A percentile compares a stretch with the other conserved stretches of the same genome.
These are phyloP conservation scores for Mormyrus hasselquistii DNA, from an alignment of 2,797 vertebrate genomes.

Conservation along the genomic window DNA sequence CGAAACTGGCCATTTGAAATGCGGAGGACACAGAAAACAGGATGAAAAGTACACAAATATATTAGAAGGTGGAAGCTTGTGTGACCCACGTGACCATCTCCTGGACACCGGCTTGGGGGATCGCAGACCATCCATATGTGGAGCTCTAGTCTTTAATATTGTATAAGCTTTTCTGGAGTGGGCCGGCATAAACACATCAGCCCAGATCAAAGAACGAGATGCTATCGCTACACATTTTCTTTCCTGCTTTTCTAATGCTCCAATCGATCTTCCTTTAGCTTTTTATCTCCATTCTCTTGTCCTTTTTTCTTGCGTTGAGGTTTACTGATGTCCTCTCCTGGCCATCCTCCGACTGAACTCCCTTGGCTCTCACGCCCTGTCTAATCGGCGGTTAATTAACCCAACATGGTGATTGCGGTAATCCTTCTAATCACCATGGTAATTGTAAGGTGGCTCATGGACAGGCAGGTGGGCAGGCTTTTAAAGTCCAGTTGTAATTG, in stretches of 20 bases:
- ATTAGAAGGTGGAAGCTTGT: not conserved
- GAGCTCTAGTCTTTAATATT: not conserved
- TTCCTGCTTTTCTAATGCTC: not conserved
- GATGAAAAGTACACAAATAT: not conserved
- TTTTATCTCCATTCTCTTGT: conserved; percentile 5
- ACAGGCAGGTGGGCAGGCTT: not conserved
- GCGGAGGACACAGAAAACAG: not conserved
- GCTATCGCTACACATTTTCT: conserved; percentile 2
- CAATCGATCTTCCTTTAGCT: conserved; percentile 6
- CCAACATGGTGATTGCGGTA: conserved; percentile 39
- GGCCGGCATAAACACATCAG: not conserved
- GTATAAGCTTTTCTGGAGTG: not conserved
- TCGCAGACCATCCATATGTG: not conserved
- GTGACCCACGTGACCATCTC: not conserved
- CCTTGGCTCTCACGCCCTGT: conserved; percentile 20
- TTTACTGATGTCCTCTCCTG: not conserved
- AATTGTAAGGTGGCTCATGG: conserved; percentile 42
- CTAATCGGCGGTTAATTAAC: conserved; percentile 43
- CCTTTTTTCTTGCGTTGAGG: not conserved
- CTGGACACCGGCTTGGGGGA: not conserved
- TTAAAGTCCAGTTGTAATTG: not conserved
- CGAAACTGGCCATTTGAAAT: not conserved
- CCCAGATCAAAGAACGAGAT: not conserved
- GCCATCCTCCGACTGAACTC: conserved; percentile 4
- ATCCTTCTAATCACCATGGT: conserved; percentile 50